These are phyloP conservation scores for Oeneis ivallda DNA, from an alignment of 2,888 invertebrate species.

Conservation along the genomic window DNA sequence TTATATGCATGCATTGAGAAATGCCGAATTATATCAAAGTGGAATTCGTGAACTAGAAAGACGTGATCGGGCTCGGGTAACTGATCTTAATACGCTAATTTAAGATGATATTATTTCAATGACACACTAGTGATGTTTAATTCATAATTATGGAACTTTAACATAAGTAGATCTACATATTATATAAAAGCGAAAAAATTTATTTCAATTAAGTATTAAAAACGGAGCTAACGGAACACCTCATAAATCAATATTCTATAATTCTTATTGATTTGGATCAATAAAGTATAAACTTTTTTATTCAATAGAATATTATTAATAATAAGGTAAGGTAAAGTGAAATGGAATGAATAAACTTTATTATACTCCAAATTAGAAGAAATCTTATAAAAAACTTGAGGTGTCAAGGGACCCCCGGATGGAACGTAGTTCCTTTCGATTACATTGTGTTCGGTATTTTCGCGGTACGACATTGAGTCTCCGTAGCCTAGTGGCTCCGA, in stretches of 20 bases:
- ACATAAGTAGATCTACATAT: too few species aligned
- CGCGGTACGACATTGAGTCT: too few species aligned
- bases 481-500: too few species aligned
- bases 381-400: too few species aligned
- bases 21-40: not conserved
- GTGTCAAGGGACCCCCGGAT: too few species aligned
- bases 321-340: not conserved
- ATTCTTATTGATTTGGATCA: not conserved
- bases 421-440: too few species aligned
- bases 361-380: too few species aligned
- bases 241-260: not conserved
- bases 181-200: too few species aligned
- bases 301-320: not conserved
- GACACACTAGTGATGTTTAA: too few species aligned
- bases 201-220: not conserved
- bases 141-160: too few species aligned
- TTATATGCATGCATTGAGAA: slow-evolving; percentile 9
- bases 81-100: slow-evolving; percentile 3
- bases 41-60: not conserved
- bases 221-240: not conserved
- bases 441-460: too few species aligned
- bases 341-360: too few species aligned
- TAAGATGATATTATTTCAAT: not conserved
- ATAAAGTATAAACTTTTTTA: not conserved
- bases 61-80: not conserved